Conservation (phyloP, 2,113 vertebrate genomes). For the Ageneiosus marmoratus region DNA sequence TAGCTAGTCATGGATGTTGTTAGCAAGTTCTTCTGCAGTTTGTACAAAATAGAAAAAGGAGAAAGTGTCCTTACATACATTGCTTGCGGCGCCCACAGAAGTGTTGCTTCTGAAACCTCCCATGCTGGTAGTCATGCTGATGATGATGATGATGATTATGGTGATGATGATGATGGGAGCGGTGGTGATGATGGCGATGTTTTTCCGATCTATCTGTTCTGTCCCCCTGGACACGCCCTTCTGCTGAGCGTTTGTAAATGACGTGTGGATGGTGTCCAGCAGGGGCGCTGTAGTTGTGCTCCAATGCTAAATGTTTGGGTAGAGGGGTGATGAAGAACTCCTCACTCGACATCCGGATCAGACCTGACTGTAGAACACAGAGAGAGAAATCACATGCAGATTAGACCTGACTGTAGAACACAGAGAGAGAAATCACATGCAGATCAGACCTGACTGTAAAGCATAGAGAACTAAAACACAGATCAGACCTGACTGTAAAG, state of each 20-base stretch:
- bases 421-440: slow-evolving; percentile 57
- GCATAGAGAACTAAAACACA: slow-evolving; percentile 63
- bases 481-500: slow-evolving; percentile 88
- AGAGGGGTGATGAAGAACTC: slow-evolving; percentile 93
- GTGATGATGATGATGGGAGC: slow-evolving; percentile 28
- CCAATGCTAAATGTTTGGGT: slow-evolving; percentile 82
- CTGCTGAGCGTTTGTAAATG: slow-evolving; percentile 88
- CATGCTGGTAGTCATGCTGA: slow-evolving; percentile 65
- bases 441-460: slow-evolving; percentile 84
- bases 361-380: slow-evolving; percentile 83
- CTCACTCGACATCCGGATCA: slow-evolving; percentile 83
- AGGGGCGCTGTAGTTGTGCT: slow-evolving; percentile 85
- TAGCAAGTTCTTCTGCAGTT: neutral
- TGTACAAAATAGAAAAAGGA: slow-evolving; percentile 56
- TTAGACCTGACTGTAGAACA: neutral
- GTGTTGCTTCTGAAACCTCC: slow-evolving; percentile 83
- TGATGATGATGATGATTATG: slow-evolving; percentile 54
- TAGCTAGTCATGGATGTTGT: neutral
- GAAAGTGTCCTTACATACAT: slow-evolving; percentile 98
- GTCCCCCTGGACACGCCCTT: slow-evolving; percentile 72
- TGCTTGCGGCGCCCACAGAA: slow-evolving; percentile 98
- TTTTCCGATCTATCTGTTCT: neutral
- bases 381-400: slow-evolving; percentile 37
- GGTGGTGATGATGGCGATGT: slow-evolving; percentile 13
- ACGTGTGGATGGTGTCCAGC: slow-evolving; percentile 88